Evolutionary conservation across 2,113 vertebrate species (phyloP), one percentile per base, ranked within the genome.

Genomic region (Halichoerus grypus): DNA sequence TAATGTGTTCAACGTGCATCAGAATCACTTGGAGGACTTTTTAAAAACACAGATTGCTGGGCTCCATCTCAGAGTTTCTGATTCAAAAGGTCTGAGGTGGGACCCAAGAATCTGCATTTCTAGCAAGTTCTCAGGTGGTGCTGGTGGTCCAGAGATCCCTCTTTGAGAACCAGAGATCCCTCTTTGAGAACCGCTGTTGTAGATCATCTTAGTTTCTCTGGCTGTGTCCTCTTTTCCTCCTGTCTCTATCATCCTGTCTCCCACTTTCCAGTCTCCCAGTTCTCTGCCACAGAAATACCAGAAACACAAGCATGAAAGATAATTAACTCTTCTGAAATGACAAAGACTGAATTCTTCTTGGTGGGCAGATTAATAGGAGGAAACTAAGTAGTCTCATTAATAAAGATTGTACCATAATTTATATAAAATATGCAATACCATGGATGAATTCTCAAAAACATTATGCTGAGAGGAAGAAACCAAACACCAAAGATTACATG

Each of bases 361-460:
- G 14, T 26, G 26, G 42, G n/a, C 49, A 88, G 12, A 84, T 31
- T 14, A 69, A 79, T 77, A 79, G 4, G 24, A 33, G 18, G 71
- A 92, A 53, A 53, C 18, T 61, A 76, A 59, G 24, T 57, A 63
- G 3, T 61, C 46, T 90, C 28, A 86, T 57, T 93, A 91, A 71
- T 63, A 63, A 80, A 14, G 2, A 57, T 80, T 84, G 14, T 28
- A 72, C 57, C 79, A 1, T 57, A 67, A 57, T 39, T 91, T 97
- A 26, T 59, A 72, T 59, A 95, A 96, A 92, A 67, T 74, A 89
- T 53, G 28, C 15, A 55, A 69, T n/a, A 63, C 22, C 14, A 10
- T 69, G 33, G 22, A 67, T 49, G 57, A 91, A 80, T 82, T 87
- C n/a, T 93, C 39, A 93, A 59, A 93, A 86, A 61, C 61, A 55